These are phyloP conservation scores for Marmota flaviventris DNA, from an alignment of 2,113 vertebrate genomes.

Conservation along the genomic window DNA sequence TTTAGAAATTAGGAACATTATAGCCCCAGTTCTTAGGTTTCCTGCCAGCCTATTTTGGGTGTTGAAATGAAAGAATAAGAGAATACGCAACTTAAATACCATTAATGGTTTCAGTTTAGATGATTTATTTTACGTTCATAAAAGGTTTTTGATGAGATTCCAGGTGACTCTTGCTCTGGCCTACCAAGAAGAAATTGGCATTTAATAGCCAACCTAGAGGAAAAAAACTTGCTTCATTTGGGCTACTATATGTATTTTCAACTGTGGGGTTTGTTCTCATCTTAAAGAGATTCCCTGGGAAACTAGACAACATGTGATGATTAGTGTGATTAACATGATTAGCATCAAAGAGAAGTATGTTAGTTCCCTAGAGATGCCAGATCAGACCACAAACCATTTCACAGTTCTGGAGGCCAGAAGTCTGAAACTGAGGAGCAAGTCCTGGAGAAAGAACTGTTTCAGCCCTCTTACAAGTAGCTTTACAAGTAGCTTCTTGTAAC, in stretches of 20 bases:
- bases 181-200: not conserved
- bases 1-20: not conserved
- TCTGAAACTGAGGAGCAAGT: not conserved
- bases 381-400: not conserved
- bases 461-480: no score
- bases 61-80: not conserved
- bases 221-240: not conserved
- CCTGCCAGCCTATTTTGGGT: not conserved
- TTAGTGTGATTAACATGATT: not conserved
- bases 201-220: not conserved
- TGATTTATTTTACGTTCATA: slow-evolving; percentile 11
- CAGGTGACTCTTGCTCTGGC: not conserved
- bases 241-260: not conserved
- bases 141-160: not conserved
- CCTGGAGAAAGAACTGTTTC: not conserved
- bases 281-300: not conserved
- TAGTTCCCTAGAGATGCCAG: not conserved
- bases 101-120: not conserved
- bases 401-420: not conserved
- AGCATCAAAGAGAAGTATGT: not conserved
- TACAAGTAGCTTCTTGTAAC: not conserved
- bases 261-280: not conserved
- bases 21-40: not conserved
- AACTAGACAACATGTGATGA: not conserved
- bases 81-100: not conserved